Base-by-base conservation (phyloP, 2,888 invertebrate genomes). In the Ditula angustiorana region DNA sequence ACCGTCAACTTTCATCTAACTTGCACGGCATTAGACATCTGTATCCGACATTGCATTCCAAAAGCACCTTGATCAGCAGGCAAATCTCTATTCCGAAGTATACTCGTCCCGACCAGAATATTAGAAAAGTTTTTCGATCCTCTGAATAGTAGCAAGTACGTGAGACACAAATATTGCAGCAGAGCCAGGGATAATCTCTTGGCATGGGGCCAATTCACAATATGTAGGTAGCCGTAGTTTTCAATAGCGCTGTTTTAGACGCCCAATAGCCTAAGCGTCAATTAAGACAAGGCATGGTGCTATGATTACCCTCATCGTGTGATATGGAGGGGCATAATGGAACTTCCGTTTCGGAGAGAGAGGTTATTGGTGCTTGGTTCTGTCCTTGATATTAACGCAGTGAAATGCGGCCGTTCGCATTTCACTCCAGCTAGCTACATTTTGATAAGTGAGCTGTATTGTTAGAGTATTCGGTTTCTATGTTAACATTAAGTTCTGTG, bases 71-170 rank as follows among this genome's bases (percentile, higher is more conserved):
- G 67, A 70, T 68, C 68, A 62, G 65, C 72, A 80, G 76, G 81
- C 80, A 81, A 82, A 85, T 83, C 78, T 78, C 75, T 71, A 72
- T 71, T 75, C 68, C 72, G 73, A 79, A 80, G 81, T 85, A 83
- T 85, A 81, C 85, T 81, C 82, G 76, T 78, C 80, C 79, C 80
- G 75, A 81, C 82, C 77, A 79, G 85, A 89, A 90, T 91, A 91
- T 91, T 89, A 90, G 88, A 90, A 92, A 92, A 92, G 88, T 91
- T 92, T 91, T 90, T 88, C 91, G 86, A 90, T 90, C 82, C 86
- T 75, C 81, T 82, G 86, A 88, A 91, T 87, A 84, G 83, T 83
- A 80, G 75, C 72, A 77, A 79, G 75, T 84, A 90, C 86, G 88
- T 87, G 88, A 87, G 88, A 88, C 86, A 87, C 86, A 88, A 90